A percentile compares a stretch with the other conserved stretches of the same genome.
Conservation (phyloP, 2,888 invertebrate species). For the Cheilosia vulpina region DNA sequence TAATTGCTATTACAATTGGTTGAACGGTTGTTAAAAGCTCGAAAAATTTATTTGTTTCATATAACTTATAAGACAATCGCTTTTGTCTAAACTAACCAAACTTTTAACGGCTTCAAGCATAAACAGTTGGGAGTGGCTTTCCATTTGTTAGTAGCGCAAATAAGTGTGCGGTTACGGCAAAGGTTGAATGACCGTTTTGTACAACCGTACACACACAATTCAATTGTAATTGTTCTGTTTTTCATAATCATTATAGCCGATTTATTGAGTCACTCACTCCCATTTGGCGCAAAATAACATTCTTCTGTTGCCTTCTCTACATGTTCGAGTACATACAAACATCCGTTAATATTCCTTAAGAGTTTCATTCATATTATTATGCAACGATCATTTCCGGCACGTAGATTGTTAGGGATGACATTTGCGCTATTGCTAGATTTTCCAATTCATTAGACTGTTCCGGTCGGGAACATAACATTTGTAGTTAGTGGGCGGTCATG, state of each 20-base stretch:
- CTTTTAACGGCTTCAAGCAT: too few relatives aligned
- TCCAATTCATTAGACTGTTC: neutral
- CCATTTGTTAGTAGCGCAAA: too few relatives aligned
- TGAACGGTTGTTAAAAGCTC: too few relatives aligned
- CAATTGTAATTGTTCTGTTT: neutral
- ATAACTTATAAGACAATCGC: too few relatives aligned
- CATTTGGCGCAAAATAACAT: neutral
- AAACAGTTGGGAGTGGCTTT: too few relatives aligned
- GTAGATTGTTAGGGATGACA: neutral
- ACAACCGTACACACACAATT: neutral
- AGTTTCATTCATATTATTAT: neutral
- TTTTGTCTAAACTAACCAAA: too few relatives aligned
- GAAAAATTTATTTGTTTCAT: too few relatives aligned
- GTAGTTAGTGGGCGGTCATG: neutral
- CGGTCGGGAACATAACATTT: neutral
- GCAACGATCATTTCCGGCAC: conserved; percentile 8
- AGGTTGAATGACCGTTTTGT: too few relatives aligned
- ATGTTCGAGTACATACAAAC: neutral
- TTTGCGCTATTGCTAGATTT: conserved; percentile 1
- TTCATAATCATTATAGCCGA: neutral
- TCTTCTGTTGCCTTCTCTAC: neutral
- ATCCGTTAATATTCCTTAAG: neutral
- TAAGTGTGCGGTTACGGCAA: too few relatives aligned
- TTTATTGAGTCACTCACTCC: neutral
- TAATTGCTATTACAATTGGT: too few relatives aligned